These are phyloP conservation scores for Proteles cristata DNA, from an alignment of 2,113 vertebrate species.

Conservation along the genomic window DNA sequence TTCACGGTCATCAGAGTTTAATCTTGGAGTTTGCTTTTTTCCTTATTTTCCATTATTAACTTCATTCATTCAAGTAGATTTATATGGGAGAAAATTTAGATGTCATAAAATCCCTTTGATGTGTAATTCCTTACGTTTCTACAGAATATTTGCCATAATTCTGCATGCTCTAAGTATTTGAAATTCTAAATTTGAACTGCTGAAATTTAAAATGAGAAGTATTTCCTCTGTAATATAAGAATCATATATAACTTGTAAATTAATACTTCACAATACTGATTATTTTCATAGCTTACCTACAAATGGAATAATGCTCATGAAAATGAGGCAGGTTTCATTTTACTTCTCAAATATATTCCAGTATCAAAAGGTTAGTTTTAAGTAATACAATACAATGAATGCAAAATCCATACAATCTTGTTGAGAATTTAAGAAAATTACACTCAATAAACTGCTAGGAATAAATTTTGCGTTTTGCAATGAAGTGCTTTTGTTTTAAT, in stretches of 20 bases:
- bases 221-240: neutral
- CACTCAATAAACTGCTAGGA: neutral
- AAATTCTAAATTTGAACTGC: conserved; percentile 45
- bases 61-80: neutral
- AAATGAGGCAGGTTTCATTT: neutral
- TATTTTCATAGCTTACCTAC: conserved; percentile 19
- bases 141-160: neutral
- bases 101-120: neutral
- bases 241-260: conserved; percentile 36
- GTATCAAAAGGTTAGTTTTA: conserved; percentile 30
- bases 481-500: conserved; percentile 40
- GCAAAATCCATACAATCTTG: neutral
- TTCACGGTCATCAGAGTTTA: neutral
- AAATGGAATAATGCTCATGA: neutral
- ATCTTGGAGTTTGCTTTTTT: neutral
- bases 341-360: neutral
- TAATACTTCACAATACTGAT: neutral
- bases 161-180: conserved; percentile 3
- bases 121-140: neutral
- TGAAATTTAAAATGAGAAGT: conserved; percentile 42
- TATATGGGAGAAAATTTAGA: neutral
- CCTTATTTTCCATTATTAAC: conserved; percentile 19
- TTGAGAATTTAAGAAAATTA: neutral
- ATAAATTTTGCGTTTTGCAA: neutral
- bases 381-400: neutral